Conservation (phyloP, 2,113 vertebrate genomes). For the Trinectes maculatus region DNA sequence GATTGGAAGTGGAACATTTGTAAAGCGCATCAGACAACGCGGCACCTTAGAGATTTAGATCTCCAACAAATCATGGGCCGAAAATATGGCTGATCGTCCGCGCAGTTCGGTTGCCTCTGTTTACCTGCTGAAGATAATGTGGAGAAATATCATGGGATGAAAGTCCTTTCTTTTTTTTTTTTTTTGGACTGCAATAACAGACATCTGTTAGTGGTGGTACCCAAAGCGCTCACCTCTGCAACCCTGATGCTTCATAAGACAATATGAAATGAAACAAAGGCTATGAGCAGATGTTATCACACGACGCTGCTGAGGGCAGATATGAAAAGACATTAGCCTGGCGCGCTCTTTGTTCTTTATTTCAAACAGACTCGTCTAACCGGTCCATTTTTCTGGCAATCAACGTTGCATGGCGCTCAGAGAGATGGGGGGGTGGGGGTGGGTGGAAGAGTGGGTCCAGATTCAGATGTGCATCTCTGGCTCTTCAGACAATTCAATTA, state of each 20-base stretch:
- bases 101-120: slow-evolving; percentile 9
- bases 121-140: slow-evolving; percentile 17
- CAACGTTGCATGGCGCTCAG: slow-evolving; percentile 55
- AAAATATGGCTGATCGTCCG: neutral
- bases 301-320: slow-evolving; percentile 15
- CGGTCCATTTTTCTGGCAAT: slow-evolving; percentile 59
- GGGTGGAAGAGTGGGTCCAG: no score
- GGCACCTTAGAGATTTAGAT: no score
- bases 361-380: slow-evolving; percentile 60
- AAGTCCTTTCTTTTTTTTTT: no score
- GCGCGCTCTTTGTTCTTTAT: slow-evolving; percentile 27
- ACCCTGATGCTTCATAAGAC: slow-evolving; percentile 32
- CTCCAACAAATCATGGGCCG: slow-evolving; percentile 1
- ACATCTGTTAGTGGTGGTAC: slow-evolving; percentile 21
- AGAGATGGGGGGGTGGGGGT: slow-evolving; percentile 42
- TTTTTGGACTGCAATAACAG: slow-evolving; percentile 19
- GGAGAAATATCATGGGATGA: no score
- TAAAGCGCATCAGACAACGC: neutral
- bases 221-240: slow-evolving; percentile 36
- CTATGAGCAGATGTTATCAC: slow-evolving; percentile 59
- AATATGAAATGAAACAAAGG: slow-evolving; percentile 41
- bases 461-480: slow-evolving; percentile 47
- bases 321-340: slow-evolving; percentile 29
- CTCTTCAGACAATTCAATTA: slow-evolving; percentile 73
- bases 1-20: no score